These are phyloP conservation scores for Chrosomus eos DNA, from an alignment of 2,797 vertebrate species.

Conservation along the genomic window DNA sequence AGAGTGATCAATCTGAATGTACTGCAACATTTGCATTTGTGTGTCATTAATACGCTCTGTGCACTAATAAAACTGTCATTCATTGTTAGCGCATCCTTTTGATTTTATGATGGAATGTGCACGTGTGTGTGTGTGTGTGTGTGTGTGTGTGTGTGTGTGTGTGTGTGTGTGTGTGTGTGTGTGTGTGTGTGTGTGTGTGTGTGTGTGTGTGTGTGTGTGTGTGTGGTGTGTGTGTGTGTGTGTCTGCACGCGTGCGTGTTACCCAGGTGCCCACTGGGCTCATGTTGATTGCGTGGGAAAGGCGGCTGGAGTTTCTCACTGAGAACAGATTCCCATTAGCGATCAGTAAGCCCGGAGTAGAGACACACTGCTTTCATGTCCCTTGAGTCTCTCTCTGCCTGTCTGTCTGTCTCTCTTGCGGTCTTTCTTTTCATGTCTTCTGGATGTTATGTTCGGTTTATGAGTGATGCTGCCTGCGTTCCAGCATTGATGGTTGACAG, in stretches of 20 bases:
- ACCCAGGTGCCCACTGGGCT: conserved; percentile 25
- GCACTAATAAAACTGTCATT: background rate
- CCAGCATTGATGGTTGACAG: conserved; percentile 43
- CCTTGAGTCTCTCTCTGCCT: conserved; percentile 9
- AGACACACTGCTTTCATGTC: conserved; percentile 48
- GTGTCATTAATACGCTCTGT: background rate
- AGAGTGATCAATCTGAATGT: background rate
- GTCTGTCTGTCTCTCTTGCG: conserved; percentile 14
- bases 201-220: background rate
- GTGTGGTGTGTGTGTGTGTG: background rate
- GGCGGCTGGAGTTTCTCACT: conserved; percentile 26
- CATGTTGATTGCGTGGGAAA: conserved; percentile 37
- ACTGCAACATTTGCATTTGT: background rate
- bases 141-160: conserved; percentile 21
- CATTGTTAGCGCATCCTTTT: conserved; percentile 13
- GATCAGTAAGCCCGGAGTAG: conserved; percentile 28
- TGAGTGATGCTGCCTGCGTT: conserved; percentile 17
- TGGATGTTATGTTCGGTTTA: conserved; percentile 32
- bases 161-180: background rate
- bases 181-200: background rate
- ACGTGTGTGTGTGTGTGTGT: background rate
- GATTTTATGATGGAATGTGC: conserved; percentile 23
- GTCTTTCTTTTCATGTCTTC: conserved; percentile 36
- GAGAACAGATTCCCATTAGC: conserved; percentile 50
- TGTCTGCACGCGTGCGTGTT: background rate